Evolutionary conservation across 2,888 invertebrate genomes (phyloP), one percentile per base, ranked within the genome.

Genomic region (Leucozona laternaria): DNA sequence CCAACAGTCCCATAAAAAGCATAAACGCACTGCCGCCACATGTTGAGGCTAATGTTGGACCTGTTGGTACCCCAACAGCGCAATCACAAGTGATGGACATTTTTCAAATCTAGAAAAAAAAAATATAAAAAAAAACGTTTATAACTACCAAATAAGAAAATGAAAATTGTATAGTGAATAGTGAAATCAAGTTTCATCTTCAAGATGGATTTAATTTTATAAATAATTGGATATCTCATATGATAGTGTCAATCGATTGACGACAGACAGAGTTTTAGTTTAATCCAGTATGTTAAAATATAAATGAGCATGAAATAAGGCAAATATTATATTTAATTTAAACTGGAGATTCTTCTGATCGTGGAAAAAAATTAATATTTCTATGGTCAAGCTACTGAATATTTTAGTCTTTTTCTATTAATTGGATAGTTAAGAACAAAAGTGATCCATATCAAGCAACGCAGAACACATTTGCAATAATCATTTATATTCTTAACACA

Each of bases 1-100:
- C 97, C 57, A 97, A 94, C 4, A 97, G 94, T 1, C 97, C 97
- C 97, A 97, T 97, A 93, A 97, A 97, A 57, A 97, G 95, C 97
- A 97, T 97, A 92, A 96, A 97, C 50, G 96, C 95, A 73, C 96
- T 95, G 28, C 97, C 97, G 11, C 97, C 97, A 91, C 97, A 97
- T 70, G 97, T 96, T 77, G 96, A 94, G 48, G 97, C 97, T 89
- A 97, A 93, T 66, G 97, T 97, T 6, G 97, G 97, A n/a, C 97
- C 97, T 45, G 94, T 93, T 89, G 96, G 95, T 91, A 95, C 94
- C 88, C 95, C 95, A 92, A 96, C 95, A 88, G 97, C 95, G 91
- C 97, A 97, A 93, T 97, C 96, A 93, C 97, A 97, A 86, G 95
- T 88, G 66, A 66, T 66, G 85, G 95, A 28, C 86, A 86, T 86